phyloP scores from a whole-genome alignment of 2,888 invertebrate genomes.

The Embidobia sp. region DNA sequence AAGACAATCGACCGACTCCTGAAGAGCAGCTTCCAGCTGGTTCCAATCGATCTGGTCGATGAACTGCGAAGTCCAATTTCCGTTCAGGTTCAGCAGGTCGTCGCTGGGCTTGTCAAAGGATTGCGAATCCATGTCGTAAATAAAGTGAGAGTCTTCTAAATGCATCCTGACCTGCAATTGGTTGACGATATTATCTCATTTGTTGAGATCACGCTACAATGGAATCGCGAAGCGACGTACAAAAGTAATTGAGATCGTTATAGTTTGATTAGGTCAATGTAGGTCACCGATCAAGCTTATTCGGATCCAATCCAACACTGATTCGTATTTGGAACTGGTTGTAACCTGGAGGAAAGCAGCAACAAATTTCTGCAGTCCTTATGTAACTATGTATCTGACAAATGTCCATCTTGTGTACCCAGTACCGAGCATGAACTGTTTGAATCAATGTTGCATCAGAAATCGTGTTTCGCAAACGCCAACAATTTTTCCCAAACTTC shows the following conservation, averaged over 20 bases:
- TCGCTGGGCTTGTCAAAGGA: slow-evolving; percentile 35
- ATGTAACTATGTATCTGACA: too few species aligned
- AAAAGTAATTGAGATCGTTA: too few species aligned
- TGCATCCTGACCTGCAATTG: slow-evolving; percentile 52
- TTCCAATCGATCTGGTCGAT: slow-evolving; percentile 72
- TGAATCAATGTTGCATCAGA: slow-evolving; percentile 33
- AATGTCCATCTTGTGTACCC: too few species aligned
- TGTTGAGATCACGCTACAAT: too few species aligned
- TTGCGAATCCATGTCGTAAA: slow-evolving; percentile 24
- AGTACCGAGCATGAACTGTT: not conserved
- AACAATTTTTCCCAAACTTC: slow-evolving; percentile 19
- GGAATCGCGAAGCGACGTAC: too few species aligned
- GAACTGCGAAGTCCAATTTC: slow-evolving; percentile 69
- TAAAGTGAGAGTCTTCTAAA: slow-evolving; percentile 54
- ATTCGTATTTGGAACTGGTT: too few species aligned
- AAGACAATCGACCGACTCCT: slow-evolving; percentile 68
- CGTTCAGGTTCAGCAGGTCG: slow-evolving; percentile 29
- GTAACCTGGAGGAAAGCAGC: too few species aligned
- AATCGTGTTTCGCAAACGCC: slow-evolving; percentile 14
- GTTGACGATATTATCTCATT: too few species aligned
- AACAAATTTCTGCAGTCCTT: too few species aligned
- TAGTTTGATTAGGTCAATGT: too few species aligned
- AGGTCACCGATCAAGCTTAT: too few species aligned
- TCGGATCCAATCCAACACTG: too few species aligned
- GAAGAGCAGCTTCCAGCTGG: slow-evolving; percentile 71